These are phyloP conservation scores for Oxyura jamaicensis DNA, from an alignment of 2,113 vertebrate genomes.

Conservation along the genomic window DNA sequence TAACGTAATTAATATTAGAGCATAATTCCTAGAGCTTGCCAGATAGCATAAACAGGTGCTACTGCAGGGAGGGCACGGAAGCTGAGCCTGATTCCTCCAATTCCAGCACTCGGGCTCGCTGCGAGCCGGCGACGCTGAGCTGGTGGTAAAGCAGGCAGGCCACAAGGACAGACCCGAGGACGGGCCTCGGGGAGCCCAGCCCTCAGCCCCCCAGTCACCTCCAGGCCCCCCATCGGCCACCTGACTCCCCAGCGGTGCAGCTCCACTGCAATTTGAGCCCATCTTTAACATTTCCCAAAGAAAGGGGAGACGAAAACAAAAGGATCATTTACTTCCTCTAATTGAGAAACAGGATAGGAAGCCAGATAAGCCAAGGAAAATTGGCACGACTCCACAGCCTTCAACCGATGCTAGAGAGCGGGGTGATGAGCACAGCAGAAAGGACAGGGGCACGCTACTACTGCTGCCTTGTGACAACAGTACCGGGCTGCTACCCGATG, in stretches of 20 bases:
- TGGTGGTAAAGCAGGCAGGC: background rate
- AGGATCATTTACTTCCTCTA: conserved; percentile 20
- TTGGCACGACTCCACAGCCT: background rate
- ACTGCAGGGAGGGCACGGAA: background rate
- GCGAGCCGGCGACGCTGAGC: background rate
- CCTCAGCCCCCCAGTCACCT: background rate
- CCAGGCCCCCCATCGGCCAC: background rate
- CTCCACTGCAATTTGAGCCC: background rate
- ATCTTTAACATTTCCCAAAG: conserved; percentile 53
- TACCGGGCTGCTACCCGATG: background rate
- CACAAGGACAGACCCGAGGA: background rate
- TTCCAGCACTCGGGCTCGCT: background rate
- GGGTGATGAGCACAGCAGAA: background rate
- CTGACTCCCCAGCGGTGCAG: background rate
- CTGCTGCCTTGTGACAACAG: background rate
- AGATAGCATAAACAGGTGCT: background rate
- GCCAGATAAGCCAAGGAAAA: conserved; percentile 66
- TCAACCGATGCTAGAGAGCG: conserved; percentile 19
- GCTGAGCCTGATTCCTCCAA: background rate
- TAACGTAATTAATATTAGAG: conserved; percentile 20
- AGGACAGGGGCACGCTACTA: background rate
- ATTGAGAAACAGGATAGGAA: conserved; percentile 42
- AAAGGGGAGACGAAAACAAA: conserved; percentile 37
- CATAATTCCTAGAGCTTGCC: background rate
- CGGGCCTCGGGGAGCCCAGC: background rate